A percentile compares a stretch with the other conserved stretches of the same genome.
phyloP scores from a whole-genome alignment of 2,888 invertebrate species.

The Hirtodrosophila trivittata region DNA sequence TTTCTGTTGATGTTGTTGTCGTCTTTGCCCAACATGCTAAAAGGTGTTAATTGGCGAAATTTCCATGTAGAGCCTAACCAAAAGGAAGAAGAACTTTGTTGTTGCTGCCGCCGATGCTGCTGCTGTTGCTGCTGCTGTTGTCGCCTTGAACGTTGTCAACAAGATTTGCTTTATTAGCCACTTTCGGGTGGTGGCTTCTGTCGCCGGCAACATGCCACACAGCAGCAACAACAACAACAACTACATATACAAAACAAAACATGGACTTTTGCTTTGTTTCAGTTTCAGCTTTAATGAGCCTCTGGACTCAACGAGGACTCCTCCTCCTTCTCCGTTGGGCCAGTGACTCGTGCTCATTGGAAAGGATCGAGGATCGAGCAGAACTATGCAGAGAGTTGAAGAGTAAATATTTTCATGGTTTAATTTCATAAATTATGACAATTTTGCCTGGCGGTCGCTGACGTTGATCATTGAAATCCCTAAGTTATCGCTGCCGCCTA shows the following conservation, averaged over 20 bases:
- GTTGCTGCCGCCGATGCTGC: slow-evolving; percentile 24
- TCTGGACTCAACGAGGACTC: neutral
- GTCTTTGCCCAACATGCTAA: slow-evolving; percentile 80
- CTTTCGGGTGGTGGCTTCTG: slow-evolving; percentile 82
- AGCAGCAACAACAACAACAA: slow-evolving; percentile 31
- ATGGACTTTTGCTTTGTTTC: slow-evolving; percentile 46
- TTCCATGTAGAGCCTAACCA: slow-evolving; percentile 79
- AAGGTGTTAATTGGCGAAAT: slow-evolving; percentile 83
- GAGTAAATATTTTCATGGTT: slow-evolving; percentile 78
- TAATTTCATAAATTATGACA: slow-evolving; percentile 79
- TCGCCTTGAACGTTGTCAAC: slow-evolving; percentile 80
- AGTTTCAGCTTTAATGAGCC: slow-evolving; percentile 66
- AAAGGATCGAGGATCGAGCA: neutral
- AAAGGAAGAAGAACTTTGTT: slow-evolving; percentile 53
- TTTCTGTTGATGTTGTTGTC: slow-evolving; percentile 53
- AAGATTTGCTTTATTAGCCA: slow-evolving; percentile 83
- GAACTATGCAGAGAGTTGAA: slow-evolving; percentile 15
- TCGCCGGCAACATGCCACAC: slow-evolving; percentile 61
- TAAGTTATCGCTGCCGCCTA: slow-evolving; percentile 80
- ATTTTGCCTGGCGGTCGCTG: slow-evolving; percentile 59
- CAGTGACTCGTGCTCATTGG: slow-evolving; percentile 32
- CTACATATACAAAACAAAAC: slow-evolving; percentile 38
- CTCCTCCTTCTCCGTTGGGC: neutral
- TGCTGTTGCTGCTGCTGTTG: slow-evolving; percentile 42
- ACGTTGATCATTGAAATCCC: slow-evolving; percentile 82